Evolutionary conservation across 2,113 vertebrate genomes (phyloP).

Genomic region (Diphyllodes magnificus): DNA sequence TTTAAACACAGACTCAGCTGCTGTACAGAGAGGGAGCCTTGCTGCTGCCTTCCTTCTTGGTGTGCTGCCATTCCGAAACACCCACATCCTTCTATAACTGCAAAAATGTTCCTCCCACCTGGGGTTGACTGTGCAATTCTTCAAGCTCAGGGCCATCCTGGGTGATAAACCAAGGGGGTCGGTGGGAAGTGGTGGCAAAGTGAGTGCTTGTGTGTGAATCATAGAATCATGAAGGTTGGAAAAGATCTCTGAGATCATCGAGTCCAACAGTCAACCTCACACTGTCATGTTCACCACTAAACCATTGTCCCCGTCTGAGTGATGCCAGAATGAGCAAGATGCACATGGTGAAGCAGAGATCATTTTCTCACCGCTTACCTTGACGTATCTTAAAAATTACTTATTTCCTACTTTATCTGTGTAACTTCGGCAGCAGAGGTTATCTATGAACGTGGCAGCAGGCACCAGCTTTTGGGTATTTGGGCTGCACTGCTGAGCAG

Average conservation of each 20-base stretch:
- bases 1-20: neutral
- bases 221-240: neutral
- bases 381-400: neutral
- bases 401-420: neutral
- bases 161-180: neutral
- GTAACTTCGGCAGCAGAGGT: neutral
- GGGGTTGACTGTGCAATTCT: neutral
- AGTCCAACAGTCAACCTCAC: neutral
- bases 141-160: neutral
- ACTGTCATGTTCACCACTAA: neutral
- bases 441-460: neutral
- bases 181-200: neutral
- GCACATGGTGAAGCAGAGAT: neutral
- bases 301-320: neutral
- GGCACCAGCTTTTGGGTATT: neutral
- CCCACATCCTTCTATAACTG: neutral
- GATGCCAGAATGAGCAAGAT: neutral
- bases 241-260: neutral
- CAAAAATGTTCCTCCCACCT: neutral
- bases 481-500: neutral
- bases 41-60: neutral
- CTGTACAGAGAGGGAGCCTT: neutral
- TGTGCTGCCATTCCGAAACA: fast-evolving
- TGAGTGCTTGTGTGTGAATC: neutral
- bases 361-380: neutral